phyloP scores from a whole-genome alignment of 1,140 invertebrate species.

The Armadillidium nasatum region DNA sequence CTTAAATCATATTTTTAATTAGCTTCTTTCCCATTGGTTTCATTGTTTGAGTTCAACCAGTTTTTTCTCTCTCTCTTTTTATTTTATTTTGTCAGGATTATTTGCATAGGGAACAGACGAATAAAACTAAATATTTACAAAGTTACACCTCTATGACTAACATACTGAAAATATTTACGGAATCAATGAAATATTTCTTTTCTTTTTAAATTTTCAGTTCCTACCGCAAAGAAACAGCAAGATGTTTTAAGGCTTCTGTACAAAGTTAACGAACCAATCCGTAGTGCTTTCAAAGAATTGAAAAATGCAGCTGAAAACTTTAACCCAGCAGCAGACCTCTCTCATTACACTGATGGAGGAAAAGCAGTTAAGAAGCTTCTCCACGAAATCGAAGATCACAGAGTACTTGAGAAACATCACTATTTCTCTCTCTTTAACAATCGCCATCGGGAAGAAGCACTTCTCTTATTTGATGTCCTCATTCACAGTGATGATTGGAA shows the following conservation, averaged over 20 bases:
- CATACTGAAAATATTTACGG: no score
- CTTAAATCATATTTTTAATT: no score
- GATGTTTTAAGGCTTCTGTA: background rate
- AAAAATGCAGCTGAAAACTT: background rate
- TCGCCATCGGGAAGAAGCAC: background rate
- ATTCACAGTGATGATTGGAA: conserved; percentile 29
- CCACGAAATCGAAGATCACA: background rate
- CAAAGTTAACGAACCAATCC: background rate
- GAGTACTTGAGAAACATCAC: background rate
- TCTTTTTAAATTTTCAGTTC: no score
- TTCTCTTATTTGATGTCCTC: background rate
- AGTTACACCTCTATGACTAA: no score
- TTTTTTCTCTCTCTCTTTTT: no score
- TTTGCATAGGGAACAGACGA: no score
- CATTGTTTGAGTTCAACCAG: no score
- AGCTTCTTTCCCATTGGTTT: no score
- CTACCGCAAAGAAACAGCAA: background rate
- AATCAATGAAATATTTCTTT: no score
- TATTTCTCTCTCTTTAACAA: conserved; percentile 17
- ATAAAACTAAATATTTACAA: no score
- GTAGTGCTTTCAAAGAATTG: background rate
- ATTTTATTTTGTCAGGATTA: no score
- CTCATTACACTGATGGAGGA: conserved; percentile 2
- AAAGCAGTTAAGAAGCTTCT: background rate
- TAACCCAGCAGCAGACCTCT: background rate